Conservation (phyloP, 2,113 vertebrate genomes). For the Cololabis saira region DNA sequence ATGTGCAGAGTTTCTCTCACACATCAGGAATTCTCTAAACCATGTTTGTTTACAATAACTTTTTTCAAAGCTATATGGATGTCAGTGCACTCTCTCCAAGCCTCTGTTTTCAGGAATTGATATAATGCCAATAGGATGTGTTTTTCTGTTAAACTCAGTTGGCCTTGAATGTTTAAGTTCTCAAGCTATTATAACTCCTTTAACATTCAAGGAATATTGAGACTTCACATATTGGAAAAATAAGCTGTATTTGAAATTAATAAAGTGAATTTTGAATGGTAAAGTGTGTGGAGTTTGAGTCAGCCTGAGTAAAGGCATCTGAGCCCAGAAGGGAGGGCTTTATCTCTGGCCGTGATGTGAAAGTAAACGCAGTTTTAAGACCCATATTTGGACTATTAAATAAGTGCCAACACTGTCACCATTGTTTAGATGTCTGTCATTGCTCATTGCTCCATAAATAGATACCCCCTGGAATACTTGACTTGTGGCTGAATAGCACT, state of each 20-base stretch:
- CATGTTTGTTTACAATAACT: conserved; percentile 69
- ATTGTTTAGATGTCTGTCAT: conserved; percentile 25
- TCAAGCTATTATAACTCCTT: conserved; percentile 7
- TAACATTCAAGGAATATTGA: conserved; percentile 5
- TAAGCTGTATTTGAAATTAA: conserved; percentile 80
- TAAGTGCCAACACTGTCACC: neutral
- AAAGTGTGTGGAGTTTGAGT: conserved; percentile 11
- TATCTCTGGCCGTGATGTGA: neutral
- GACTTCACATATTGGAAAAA: conserved; percentile 60
- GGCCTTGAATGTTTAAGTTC: conserved; percentile 51
- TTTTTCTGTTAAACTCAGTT: conserved; percentile 34
- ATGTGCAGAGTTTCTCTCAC: conserved; percentile 38
- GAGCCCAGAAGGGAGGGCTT: neutral
- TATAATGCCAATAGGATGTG: conserved; percentile 15
- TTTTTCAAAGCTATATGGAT: conserved; percentile 64
- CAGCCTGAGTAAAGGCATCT: neutral
- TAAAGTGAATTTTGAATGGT: conserved; percentile 63
- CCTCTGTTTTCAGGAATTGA: conserved; percentile 56
- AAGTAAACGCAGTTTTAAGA: neutral
- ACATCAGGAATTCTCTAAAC: conserved; percentile 48
- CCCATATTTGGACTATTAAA: neutral
- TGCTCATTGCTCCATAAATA: conserved; percentile 33
- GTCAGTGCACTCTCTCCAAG: conserved; percentile 51
- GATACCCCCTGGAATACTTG: conserved; percentile 19
- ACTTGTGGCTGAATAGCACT: conserved; percentile 35